A percentile compares a stretch with the other conserved stretches of the same genome.
phyloP scores from a whole-genome alignment of 2,113 vertebrate species.

The Etia nguti region DNA sequence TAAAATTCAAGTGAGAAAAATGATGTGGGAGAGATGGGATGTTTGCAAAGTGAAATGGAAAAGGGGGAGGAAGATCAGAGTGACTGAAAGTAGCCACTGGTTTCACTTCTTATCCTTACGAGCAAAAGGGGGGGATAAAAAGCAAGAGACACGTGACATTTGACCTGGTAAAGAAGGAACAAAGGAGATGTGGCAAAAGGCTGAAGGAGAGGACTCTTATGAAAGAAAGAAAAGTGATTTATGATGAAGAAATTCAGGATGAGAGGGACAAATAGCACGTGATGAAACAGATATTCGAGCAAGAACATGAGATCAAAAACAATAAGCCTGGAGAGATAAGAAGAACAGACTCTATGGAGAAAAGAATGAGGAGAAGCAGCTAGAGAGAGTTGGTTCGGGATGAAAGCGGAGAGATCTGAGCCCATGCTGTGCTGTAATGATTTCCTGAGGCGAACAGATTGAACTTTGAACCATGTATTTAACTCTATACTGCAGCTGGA shows the following conservation, averaged over 20 bases:
- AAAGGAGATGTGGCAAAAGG: background rate
- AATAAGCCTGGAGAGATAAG: background rate
- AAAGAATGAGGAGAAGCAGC: background rate
- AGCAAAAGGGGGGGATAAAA: background rate
- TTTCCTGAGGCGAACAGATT: slow-evolving; percentile 17
- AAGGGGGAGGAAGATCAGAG: background rate
- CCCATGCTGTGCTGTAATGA: slow-evolving; percentile 23
- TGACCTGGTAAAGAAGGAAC: background rate
- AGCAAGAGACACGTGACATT: background rate
- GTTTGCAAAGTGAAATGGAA: background rate
- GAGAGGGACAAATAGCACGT: background rate
- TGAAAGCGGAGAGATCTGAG: background rate
- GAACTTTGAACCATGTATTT: slow-evolving; percentile 18
- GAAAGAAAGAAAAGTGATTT: background rate
- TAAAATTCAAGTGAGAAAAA: background rate
- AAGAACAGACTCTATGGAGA: background rate
- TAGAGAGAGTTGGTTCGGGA: background rate
- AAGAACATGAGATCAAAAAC: slow-evolving; percentile 5
- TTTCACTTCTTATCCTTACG: background rate
- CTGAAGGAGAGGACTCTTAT: background rate
- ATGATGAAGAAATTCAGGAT: background rate
- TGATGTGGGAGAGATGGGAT: background rate
- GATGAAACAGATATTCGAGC: background rate
- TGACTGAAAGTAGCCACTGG: background rate
- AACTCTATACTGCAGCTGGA: background rate